Base-by-base conservation (phyloP, 2,888 invertebrate genomes). In the Drosophila bunnanda region DNA sequence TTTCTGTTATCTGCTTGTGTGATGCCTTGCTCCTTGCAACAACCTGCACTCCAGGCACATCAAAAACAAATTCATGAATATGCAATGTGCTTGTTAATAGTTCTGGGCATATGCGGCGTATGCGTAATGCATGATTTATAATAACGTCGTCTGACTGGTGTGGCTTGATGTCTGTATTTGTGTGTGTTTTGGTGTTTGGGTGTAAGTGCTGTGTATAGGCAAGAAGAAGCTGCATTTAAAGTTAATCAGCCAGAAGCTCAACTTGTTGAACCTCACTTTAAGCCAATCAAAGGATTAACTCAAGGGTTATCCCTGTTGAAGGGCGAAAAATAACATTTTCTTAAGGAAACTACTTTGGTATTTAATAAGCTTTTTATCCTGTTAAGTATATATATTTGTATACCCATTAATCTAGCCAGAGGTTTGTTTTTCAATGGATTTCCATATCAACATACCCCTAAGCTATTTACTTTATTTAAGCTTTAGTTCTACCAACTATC, bases 11-110 rank as follows among this genome's bases (percentile, higher is more conserved):
- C 43, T 32, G 34, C 34, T 60, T 34, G 41, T 30, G 7, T n/a
- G 43, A 9, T 38, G 30, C 28, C 28, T 10, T 46, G 28, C 46
- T n/a, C 10, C 25, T 44, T 60, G 60, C 71, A 39, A 48, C 39
- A 65, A 32, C 54, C 36, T 43, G 53, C 69, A 76, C 66, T 69
- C 58, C 34, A 65, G 56, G 56, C 69, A 61, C 79, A 74, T 57
- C 53, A 15, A 74, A 87, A 87, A 72, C 69, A 57, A 43, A 76
- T 69, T 66, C 75, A 82, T 87, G 82, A 84, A 87, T 87, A 81
- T 81, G 81, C 81, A 87, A 81, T 78, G 81, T 48, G 25, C 46
- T 76, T 67, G 87, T 87, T 82, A 82, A 82, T 86, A 78, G 87
- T 76, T 74, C 52, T 25, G 81, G 74, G 81, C 87, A 69, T 71